Percentiles rank a stretch among this genome's conserved stretches.
Evolutionary conservation across 1,140 invertebrate genomes (phyloP).

Genomic region (Ganaspis sp.): DNA sequence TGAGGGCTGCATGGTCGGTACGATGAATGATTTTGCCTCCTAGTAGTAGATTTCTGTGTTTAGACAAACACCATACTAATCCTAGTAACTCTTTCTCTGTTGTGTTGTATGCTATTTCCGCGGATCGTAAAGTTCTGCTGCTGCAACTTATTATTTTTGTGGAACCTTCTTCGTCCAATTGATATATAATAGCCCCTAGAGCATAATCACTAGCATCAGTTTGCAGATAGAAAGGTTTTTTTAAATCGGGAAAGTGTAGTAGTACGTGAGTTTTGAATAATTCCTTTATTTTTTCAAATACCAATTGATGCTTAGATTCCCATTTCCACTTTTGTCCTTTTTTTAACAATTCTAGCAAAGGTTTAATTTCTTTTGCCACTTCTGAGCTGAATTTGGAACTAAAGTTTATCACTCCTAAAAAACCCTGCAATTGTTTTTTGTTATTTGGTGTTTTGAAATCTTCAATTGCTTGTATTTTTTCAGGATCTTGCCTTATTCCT

Average conservation of each 20-base stretch:
- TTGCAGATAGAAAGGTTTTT: neutral
- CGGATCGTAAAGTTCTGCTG: neutral
- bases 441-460: neutral
- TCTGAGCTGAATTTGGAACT: neutral
- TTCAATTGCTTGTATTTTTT: neutral
- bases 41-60: neutral
- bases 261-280: neutral
- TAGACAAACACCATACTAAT: neutral
- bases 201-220: neutral
- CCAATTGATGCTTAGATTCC: neutral
- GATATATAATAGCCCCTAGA: neutral
- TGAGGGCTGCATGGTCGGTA: neutral
- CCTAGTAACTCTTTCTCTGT: neutral
- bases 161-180: neutral
- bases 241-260: neutral
- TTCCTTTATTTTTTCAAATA: neutral
- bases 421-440: conserved; percentile 9
- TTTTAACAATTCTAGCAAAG: neutral
- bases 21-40: neutral
- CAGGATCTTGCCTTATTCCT: neutral
- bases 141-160: neutral
- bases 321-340: neutral
- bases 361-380: neutral
- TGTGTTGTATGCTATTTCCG: neutral
- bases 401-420: neutral